These are phyloP conservation scores for Myotis davidii DNA, from an alignment of 2,113 vertebrate genomes.

Conservation along the genomic window DNA sequence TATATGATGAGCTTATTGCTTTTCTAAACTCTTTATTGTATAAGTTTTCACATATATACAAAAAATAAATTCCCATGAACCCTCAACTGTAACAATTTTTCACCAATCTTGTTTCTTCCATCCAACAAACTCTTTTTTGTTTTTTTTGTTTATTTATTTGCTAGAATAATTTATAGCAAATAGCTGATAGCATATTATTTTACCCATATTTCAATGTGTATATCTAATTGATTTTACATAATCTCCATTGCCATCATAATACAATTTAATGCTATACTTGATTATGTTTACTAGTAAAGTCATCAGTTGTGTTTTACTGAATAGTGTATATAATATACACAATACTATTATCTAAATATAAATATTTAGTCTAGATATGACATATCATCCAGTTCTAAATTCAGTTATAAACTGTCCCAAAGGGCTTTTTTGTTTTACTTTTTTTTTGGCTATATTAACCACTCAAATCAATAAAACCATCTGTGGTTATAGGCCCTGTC, in stretches of 20 bases:
- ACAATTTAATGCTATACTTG: not conserved
- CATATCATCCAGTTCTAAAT: not conserved
- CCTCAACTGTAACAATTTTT: not conserved
- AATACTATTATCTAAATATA: not conserved
- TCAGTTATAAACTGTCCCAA: not conserved
- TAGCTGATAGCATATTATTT: not conserved
- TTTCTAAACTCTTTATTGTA: not conserved
- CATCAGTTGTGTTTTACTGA: not conserved
- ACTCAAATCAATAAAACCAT: not conserved
- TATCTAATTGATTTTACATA: not conserved
- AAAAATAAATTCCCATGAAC: not conserved
- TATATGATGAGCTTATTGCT: not conserved
- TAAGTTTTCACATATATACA: not conserved
- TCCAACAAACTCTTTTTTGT: not conserved
- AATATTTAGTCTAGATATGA: not conserved
- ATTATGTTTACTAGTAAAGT: conserved; percentile 22
- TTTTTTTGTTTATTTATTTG: not conserved
- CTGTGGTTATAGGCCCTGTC: not conserved
- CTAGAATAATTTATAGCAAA: not conserved
- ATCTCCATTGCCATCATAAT: not conserved
- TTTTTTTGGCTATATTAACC: not conserved
- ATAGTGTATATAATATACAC: not conserved
- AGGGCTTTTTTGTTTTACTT: not conserved
- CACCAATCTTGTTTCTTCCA: not conserved
- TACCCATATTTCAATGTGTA: not conserved